phyloP scores from a whole-genome alignment of 1,140 invertebrate genomes.

The Gonioctena quinquepunctata region DNA sequence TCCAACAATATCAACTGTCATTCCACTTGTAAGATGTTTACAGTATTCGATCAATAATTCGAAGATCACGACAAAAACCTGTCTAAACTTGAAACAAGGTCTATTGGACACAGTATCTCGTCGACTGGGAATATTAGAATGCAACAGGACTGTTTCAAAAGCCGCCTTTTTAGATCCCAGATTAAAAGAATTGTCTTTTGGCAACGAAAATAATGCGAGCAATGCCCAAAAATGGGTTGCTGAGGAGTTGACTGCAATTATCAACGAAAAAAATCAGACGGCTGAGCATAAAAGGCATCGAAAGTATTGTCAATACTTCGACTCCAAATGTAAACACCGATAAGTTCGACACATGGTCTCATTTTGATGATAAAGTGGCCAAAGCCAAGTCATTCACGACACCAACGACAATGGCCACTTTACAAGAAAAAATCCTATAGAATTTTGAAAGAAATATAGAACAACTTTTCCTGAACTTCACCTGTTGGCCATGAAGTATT shows the following conservation, averaged over 20 bases:
- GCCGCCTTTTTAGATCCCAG: constrained; percentile 44
- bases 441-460: constrained; percentile 41
- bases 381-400: constrained; percentile 17
- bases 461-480: constrained; percentile 33
- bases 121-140: constrained; percentile 37
- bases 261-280: neutral
- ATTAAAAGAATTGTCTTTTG: constrained; percentile 47
- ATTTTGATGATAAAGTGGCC: constrained; percentile 29
- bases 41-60: constrained; percentile 1
- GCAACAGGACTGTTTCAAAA: constrained; percentile 37
- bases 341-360: constrained; percentile 19
- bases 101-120: constrained; percentile 29
- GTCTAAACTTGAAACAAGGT: constrained; percentile 2
- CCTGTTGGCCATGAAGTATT: neutral
- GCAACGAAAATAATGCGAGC: constrained; percentile 37
- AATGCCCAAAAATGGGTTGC: constrained; percentile 38
- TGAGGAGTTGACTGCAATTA: constrained; percentile 31
- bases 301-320: neutral
- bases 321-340: neutral
- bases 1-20: neutral
- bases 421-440: constrained; percentile 34
- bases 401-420: neutral
- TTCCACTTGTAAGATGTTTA: neutral
- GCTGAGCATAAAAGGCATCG: no score
- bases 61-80: constrained; percentile 7